Percentiles rank a stretch among this genome's conserved stretches.
phyloP scores from a whole-genome alignment of 2,113 vertebrate genomes.

The Eubucco bourcierii region DNA sequence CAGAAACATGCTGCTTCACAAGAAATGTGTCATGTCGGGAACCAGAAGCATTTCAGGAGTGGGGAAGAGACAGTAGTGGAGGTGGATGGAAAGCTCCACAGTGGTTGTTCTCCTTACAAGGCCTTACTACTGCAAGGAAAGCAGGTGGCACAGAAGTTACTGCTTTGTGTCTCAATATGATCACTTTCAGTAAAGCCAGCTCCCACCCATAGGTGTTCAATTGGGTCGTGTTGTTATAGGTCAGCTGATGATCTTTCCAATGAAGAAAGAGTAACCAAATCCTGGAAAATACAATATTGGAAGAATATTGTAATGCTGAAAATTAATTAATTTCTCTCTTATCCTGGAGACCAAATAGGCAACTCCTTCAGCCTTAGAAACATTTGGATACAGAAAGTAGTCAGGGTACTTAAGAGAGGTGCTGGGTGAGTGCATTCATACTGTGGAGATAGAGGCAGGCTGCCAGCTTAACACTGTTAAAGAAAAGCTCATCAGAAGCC shows the following conservation, averaged over 20 bases:
- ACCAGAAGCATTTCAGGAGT: neutral
- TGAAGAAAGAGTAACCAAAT: neutral
- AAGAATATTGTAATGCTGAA: neutral
- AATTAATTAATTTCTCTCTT: neutral
- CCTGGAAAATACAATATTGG: neutral
- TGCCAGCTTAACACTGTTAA: neutral
- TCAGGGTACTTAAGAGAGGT: accelerated
- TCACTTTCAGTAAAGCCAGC: neutral
- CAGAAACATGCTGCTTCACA: neutral
- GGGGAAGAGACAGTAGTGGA: neutral
- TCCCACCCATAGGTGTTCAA: neutral
- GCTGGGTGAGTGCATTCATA: neutral
- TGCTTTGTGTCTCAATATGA: neutral
- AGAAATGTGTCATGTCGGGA: neutral
- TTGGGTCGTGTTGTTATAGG: neutral
- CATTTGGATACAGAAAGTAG: neutral
- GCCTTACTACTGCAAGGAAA: neutral
- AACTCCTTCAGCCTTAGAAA: neutral
- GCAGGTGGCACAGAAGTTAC: neutral
- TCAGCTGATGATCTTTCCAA: neutral
- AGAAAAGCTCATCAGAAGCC: neutral
- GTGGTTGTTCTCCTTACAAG: neutral
- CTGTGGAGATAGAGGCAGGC: neutral
- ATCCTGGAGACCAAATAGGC: neutral
- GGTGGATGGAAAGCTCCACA: neutral